Evolutionary conservation across 2,888 invertebrate species (phyloP).

Genomic region (Chouioia cunea): DNA sequence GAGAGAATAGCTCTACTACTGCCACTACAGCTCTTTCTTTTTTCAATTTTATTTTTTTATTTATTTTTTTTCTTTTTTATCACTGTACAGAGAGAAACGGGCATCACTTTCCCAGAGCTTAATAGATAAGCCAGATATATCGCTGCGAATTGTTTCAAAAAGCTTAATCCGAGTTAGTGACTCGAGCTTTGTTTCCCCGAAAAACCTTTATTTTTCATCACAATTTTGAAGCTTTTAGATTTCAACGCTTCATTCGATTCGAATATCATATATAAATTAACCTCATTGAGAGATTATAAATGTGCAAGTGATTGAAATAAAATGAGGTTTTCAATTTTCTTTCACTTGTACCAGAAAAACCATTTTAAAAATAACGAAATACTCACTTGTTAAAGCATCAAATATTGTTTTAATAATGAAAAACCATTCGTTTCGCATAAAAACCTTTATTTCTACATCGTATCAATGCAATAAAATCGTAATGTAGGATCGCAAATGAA

Average conservation of each 20-base stretch:
- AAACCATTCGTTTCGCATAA: no score
- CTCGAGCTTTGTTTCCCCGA: neutral
- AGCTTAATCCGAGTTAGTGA: slow-evolving; percentile 16
- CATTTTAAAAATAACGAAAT: no score
- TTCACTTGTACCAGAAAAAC: no score
- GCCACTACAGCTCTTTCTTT: neutral
- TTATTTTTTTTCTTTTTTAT: slow-evolving; percentile 18
- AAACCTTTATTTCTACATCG: no score
- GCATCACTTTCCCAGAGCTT: slow-evolving; percentile 35
- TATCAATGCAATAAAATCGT: no score
- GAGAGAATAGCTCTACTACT: slow-evolving; percentile 1
- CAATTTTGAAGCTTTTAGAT: slow-evolving; percentile 1
- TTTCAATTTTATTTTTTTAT: neutral
- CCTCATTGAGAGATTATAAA: neutral
- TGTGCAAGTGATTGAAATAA: neutral
- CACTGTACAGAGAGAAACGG: slow-evolving; percentile 7
- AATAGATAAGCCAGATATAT: slow-evolving; percentile 44
- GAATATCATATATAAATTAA: slow-evolving; percentile 22
- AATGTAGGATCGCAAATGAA: no score
- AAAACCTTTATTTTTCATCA: slow-evolving; percentile 7
- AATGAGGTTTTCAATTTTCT: no score
- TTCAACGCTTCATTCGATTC: neutral
- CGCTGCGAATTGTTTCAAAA: slow-evolving; percentile 41
- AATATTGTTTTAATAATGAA: no score
- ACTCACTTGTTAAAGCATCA: no score